These are phyloP conservation scores for Lissonota sp. DNA, from an alignment of 2,888 invertebrate species.

Conservation along the genomic window DNA sequence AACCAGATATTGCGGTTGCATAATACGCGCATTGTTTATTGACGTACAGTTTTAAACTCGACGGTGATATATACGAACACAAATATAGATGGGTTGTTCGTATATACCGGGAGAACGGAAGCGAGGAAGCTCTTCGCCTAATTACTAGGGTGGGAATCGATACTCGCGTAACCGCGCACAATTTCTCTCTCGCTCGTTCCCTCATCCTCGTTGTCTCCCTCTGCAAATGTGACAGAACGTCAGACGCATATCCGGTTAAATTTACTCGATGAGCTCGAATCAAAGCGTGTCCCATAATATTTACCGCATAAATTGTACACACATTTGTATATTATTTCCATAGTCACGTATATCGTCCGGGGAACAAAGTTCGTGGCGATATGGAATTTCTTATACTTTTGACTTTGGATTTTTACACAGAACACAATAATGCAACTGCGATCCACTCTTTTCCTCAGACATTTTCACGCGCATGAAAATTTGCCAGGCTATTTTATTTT, in stretches of 20 bases:
- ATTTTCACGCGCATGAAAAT: no score
- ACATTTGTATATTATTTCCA: background rate
- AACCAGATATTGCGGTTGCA: constrained; percentile 26
- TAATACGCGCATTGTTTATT: constrained; percentile 26
- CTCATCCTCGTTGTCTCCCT: constrained; percentile 13
- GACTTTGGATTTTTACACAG: no score
- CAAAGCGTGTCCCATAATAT: constrained; percentile 41
- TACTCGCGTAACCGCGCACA: constrained; percentile 64
- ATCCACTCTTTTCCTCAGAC: no score
- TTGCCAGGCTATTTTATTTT: no score
- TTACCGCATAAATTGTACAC: background rate
- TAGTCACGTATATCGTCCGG: constrained; percentile 24
- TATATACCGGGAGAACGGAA: constrained; percentile 63
- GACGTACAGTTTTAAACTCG: constrained; percentile 34
- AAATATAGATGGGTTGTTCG: constrained; percentile 5
- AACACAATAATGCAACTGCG: no score
- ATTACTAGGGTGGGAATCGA: constrained; percentile 67
- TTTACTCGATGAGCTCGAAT: constrained; percentile 54
- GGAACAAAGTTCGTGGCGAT: constrained; percentile 19
- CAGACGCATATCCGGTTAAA: constrained; percentile 49
- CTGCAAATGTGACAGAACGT: constrained; percentile 38
- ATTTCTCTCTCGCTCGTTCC: constrained; percentile 8
- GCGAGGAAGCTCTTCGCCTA: constrained; percentile 64
- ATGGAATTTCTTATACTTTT: background rate
- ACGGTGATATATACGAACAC: background rate